Percentiles rank a stretch among this genome's conserved stretches.
Evolutionary conservation across 1,140 invertebrate genomes (phyloP).

Genomic region (Eriocheir sinensis): DNA sequence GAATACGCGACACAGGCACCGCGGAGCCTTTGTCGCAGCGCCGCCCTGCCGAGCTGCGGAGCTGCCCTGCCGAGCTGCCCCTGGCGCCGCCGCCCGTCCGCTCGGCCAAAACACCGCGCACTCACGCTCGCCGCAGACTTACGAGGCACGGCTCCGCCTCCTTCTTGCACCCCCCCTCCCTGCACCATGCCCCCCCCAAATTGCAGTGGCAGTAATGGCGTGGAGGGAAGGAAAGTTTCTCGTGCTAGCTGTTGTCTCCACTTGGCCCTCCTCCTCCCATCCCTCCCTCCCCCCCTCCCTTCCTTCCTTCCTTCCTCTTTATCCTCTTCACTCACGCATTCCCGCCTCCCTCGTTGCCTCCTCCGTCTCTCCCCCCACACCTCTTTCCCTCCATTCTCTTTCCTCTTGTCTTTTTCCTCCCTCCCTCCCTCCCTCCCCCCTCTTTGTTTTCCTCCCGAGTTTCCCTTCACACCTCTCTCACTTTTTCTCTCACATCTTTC

Average conservation of each 20-base stretch:
- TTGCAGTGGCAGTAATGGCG: background rate
- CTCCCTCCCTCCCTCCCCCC: background rate
- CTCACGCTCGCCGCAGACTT: background rate
- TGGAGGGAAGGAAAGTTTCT: background rate
- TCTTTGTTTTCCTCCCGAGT: background rate
- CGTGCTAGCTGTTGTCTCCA: background rate
- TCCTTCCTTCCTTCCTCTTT: background rate
- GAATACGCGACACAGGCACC: slow-evolving; percentile 37
- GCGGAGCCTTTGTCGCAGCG: background rate
- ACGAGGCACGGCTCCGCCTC: background rate
- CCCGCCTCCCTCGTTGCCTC: too few relatives aligned
- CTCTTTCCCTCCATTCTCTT: too few relatives aligned
- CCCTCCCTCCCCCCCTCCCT: background rate
- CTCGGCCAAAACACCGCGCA: background rate
- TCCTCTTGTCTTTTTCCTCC: too few relatives aligned
- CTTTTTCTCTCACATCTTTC: too few relatives aligned
- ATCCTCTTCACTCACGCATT: too few relatives aligned
- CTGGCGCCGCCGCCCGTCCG: background rate
- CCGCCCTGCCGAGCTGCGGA: too few relatives aligned
- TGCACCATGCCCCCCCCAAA: background rate
- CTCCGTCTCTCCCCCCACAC: too few relatives aligned
- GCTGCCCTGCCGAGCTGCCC: too few relatives aligned
- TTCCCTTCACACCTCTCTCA: background rate
- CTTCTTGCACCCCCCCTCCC: too few relatives aligned
- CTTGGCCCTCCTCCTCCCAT: background rate